Evolutionary conservation across 2,113 vertebrate genomes (phyloP).

Genomic region (Otocyon megalotis): DNA sequence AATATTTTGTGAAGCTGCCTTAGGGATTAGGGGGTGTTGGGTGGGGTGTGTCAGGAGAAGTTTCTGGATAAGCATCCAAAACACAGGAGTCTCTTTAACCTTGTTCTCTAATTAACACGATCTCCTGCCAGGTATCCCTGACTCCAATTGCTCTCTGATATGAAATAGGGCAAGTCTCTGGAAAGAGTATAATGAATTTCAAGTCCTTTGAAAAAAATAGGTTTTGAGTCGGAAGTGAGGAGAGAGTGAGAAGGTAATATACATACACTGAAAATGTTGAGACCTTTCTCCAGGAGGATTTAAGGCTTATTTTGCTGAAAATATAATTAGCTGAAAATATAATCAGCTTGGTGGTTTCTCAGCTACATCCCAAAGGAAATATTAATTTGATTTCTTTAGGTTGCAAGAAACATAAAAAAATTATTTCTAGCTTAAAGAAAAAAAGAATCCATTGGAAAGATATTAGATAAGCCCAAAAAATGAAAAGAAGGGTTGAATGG

Average conservation of each 20-base stretch:
- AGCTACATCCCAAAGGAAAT: slow-evolving; percentile 40
- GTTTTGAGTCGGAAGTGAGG: neutral
- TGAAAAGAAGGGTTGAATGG: neutral
- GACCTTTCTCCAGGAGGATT: neutral
- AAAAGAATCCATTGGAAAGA: neutral
- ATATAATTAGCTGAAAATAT: slow-evolving; percentile 63
- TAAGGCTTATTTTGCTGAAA: slow-evolving; percentile 44
- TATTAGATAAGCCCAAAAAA: neutral
- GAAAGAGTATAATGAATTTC: neutral
- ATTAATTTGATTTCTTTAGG: slow-evolving; percentile 56
- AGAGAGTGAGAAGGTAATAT: neutral
- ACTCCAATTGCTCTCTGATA: neutral
- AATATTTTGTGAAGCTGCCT: neutral
- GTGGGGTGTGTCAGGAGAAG: neutral
- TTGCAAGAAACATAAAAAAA: slow-evolving; percentile 45
- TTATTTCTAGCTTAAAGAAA: slow-evolving; percentile 31
- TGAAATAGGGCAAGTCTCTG: neutral
- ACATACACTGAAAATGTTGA: neutral
- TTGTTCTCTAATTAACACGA: neutral
- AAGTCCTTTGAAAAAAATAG: neutral
- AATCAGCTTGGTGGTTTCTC: slow-evolving; percentile 57
- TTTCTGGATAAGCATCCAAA: neutral
- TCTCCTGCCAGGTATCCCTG: neutral
- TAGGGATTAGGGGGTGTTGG: neutral
- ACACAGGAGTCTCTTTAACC: neutral